These are phyloP conservation scores for Oreochromis mossambicus DNA, from an alignment of 2,797 vertebrate genomes.

Conservation along the genomic window DNA sequence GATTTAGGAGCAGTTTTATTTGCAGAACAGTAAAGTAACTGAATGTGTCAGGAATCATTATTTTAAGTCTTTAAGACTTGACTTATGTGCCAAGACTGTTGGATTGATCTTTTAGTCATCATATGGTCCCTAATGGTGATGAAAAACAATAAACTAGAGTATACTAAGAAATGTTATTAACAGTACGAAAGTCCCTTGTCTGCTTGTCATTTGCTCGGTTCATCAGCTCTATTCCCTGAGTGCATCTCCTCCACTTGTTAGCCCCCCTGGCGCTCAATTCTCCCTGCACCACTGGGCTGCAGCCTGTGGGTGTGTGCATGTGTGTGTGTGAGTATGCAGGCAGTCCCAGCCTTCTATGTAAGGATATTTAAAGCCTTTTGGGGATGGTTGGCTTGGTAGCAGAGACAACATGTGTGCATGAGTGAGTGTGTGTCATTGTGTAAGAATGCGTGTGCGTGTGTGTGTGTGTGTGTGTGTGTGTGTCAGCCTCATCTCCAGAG, in stretches of 20 bases:
- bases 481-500: background rate
- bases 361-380: conserved; percentile 25
- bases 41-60: background rate
- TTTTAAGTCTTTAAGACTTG: background rate
- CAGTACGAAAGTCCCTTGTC: background rate
- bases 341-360: background rate
- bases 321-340: background rate
- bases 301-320: background rate
- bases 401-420: background rate
- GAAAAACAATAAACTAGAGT: background rate
- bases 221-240: conserved; percentile 12
- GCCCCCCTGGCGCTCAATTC: conserved; percentile 6
- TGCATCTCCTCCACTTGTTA: conserved; percentile 17
- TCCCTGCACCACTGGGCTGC: conserved; percentile 28
- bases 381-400: background rate
- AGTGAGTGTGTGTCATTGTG: background rate
- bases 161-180: background rate
- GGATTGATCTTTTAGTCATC: background rate
- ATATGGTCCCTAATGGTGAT: background rate
- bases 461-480: background rate
- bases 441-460: background rate
- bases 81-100: background rate
- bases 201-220: conserved; percentile 24
- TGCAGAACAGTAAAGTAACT: background rate
- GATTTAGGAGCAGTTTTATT: background rate